Evolutionary conservation across 37 sponge, comb jelly and placozoan species (phyloP).

Genomic region (Spongilla lacustris): DNA sequence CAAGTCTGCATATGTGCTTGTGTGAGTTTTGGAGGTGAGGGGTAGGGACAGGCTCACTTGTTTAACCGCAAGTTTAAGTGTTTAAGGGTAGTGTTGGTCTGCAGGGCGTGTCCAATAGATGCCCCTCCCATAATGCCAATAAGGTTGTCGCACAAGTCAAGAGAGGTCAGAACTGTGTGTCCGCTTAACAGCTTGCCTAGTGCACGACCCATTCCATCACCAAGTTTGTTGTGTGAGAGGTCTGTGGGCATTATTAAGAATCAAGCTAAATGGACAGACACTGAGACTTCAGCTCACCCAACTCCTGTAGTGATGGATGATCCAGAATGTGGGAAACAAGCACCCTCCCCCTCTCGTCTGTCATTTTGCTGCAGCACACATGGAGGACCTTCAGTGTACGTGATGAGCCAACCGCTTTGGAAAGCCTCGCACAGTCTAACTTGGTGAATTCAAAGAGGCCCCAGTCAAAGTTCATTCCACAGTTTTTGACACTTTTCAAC

Average conservation of each 20-base stretch:
- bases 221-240: conserved; percentile 88
- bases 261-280: not conserved
- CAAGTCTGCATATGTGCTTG: conserved; percentile 31
- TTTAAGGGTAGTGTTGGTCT: conserved; percentile 74
- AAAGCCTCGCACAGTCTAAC: conserved; percentile 72
- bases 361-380: conserved; percentile 68
- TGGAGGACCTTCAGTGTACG: conserved; percentile 42
- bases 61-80: conserved; percentile 83
- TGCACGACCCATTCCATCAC: conserved; percentile 84
- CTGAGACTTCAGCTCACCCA: conserved; percentile 55
- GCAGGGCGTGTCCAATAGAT: conserved; percentile 87
- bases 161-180: conserved; percentile 56
- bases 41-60: conserved; percentile 33
- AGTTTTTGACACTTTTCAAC: conserved; percentile 71
- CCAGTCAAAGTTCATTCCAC: conserved; percentile 99
- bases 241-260: conserved; percentile 45
- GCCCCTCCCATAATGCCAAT: conserved; percentile 73
- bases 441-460: conserved; percentile 86
- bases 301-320: conserved; percentile 73
- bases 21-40: not conserved
- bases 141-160: conserved; percentile 79
- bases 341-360: conserved; percentile 79
- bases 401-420: conserved; percentile 73
- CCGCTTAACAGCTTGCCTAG: conserved; percentile 87
- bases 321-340: conserved; percentile 86